These are phyloP conservation scores for Frieseomelitta varia DNA, from an alignment of 1,140 invertebrate species.

Conservation along the genomic window DNA sequence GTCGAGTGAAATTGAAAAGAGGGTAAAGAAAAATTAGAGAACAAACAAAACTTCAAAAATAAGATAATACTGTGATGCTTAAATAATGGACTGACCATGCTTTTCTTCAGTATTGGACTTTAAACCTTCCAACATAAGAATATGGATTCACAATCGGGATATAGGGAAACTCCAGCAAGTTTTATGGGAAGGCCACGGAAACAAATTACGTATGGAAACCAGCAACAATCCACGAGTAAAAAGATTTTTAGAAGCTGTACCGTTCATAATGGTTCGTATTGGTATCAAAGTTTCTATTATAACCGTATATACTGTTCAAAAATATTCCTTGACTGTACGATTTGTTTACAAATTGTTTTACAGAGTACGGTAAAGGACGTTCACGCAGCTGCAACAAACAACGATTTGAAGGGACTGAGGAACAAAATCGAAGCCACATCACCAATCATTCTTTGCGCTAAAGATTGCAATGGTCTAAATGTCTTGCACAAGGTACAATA, in stretches of 20 bases:
- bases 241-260: slow-evolving; percentile 92
- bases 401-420: slow-evolving; percentile 88
- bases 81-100: background rate
- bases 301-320: background rate
- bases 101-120: slow-evolving; percentile 85
- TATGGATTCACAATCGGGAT: slow-evolving; percentile 96
- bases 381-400: slow-evolving; percentile 89
- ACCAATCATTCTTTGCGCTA: slow-evolving; percentile 88
- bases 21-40: no score
- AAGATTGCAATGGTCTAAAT: slow-evolving; percentile 90
- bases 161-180: slow-evolving; percentile 91
- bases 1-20: background rate
- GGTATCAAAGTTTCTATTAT: no score
- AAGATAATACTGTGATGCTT: no score
- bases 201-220: slow-evolving; percentile 90
- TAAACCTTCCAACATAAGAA: slow-evolving; percentile 92
- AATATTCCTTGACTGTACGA: no score
- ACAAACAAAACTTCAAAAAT: background rate
- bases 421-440: slow-evolving; percentile 87
- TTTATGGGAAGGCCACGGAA: slow-evolving; percentile 93
- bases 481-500: slow-evolving; percentile 89
- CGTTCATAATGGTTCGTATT: slow-evolving; percentile 91
- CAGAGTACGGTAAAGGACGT: slow-evolving; percentile 92
- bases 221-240: slow-evolving; percentile 91
- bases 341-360: background rate